These are phyloP conservation scores for Endomychus coccineus DNA, from an alignment of 2,888 invertebrate genomes.

Conservation along the genomic window DNA sequence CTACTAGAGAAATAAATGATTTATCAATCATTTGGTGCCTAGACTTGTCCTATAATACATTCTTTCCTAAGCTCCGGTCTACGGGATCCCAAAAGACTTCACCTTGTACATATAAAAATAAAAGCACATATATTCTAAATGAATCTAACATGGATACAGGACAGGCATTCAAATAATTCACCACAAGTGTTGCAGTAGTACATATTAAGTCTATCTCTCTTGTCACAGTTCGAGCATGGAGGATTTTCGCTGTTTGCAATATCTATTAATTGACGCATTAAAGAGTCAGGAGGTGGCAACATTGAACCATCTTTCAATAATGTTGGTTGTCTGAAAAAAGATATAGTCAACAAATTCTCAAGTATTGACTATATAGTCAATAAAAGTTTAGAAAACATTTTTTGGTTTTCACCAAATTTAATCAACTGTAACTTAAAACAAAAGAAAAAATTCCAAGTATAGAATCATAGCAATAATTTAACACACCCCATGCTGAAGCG, in stretches of 20 bases:
- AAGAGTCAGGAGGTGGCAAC: constrained; percentile 56
- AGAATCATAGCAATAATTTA: too few relatives aligned
- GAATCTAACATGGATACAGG: constrained; percentile 17
- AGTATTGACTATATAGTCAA: too few relatives aligned
- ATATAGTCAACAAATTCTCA: too few relatives aligned
- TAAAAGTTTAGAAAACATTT: too few relatives aligned
- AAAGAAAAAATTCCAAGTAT: too few relatives aligned
- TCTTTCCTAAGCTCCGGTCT: neutral
- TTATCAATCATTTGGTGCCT: too few relatives aligned
- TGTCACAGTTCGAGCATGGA: constrained; percentile 72
- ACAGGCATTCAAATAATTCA: constrained; percentile 33
- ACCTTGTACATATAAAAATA: too few relatives aligned
- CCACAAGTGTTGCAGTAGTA: constrained; percentile 73
- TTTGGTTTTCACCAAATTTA: too few relatives aligned
- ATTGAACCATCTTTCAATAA: constrained; percentile 54
- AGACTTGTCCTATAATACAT: too few relatives aligned
- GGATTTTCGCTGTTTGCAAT: constrained; percentile 64
- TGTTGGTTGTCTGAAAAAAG: constrained; percentile 49
- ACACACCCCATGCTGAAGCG: too few relatives aligned
- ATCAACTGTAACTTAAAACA: too few relatives aligned
- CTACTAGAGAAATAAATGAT: too few relatives aligned
- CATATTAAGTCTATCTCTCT: constrained; percentile 61
- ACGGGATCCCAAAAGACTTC: constrained; percentile 45
- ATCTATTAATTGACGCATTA: constrained; percentile 64
- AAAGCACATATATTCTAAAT: constrained; percentile 10